phyloP scores from a whole-genome alignment of 2,888 invertebrate genomes.

The Hofmannophila pseudospretella region DNA sequence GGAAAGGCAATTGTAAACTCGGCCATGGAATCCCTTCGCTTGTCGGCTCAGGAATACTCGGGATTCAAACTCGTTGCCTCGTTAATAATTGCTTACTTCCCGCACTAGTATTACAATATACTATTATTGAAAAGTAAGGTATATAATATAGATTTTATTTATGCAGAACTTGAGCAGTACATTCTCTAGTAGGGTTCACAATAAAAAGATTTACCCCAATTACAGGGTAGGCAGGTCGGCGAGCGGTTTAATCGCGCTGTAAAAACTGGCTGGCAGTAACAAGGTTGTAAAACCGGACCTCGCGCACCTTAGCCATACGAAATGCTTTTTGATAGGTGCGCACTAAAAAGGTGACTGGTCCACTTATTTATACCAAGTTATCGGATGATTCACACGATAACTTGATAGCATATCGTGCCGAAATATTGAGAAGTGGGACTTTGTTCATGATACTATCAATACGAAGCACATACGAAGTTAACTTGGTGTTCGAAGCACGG shows the following conservation, averaged over 20 bases:
- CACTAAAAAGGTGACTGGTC: conserved; percentile 23
- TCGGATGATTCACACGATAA: not conserved
- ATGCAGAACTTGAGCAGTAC: conserved; percentile 21
- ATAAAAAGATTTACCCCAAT: conserved; percentile 67
- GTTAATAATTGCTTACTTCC: too few species aligned
- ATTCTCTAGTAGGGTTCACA: conserved; percentile 29
- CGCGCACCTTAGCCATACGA: conserved; percentile 39
- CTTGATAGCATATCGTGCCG: not conserved
- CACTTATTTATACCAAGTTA: conserved; percentile 3
- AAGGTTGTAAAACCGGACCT: conserved; percentile 61
- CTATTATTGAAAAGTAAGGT: too few species aligned
- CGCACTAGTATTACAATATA: too few species aligned
- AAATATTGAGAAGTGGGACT: too few species aligned
- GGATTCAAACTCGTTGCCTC: too few species aligned
- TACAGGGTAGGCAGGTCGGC: conserved; percentile 51
- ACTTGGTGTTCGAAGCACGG: too few species aligned
- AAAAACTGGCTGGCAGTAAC: conserved; percentile 67
- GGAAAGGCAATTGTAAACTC: too few species aligned
- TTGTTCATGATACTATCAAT: too few species aligned
- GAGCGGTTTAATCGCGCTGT: conserved; percentile 63
- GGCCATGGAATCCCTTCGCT: too few species aligned
- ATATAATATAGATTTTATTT: too few species aligned
- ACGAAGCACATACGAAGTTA: too few species aligned
- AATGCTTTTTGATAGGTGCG: conserved; percentile 33
- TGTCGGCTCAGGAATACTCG: too few species aligned